Base-by-base conservation (phyloP, 37 sponge, comb jelly and placozoan genomes). In the Aplysina aerophoba region DNA sequence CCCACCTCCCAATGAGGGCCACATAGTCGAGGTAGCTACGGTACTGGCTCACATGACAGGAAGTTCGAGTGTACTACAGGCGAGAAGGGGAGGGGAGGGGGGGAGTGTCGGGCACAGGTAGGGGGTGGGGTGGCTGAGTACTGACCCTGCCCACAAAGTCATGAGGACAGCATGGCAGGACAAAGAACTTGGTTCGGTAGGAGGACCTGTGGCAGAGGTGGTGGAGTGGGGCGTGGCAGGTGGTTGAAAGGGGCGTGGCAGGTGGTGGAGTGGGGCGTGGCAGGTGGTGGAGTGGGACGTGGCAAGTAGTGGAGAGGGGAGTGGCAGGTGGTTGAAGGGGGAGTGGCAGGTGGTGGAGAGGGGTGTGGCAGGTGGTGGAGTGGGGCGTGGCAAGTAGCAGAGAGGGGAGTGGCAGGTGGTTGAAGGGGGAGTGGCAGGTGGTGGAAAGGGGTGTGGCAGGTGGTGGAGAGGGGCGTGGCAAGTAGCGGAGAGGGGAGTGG, bases 161-260 rank as follows among this genome's bases (percentile, higher is more conserved):
- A 77, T 90, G 91, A 0, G 95, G 54, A 72, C 99, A 99, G 84
- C 99, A 99, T 11, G 99, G 99, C 24, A 99, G 80, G 0, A 97
- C 89, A 84, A 94, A 99, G 86, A 84, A 97, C 40, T 87, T 83
- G 0, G 91, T 88, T 11, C 35, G 38, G 86, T 92, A 95, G 8
- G 93, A 93, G 6, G 98, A 93, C 73, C 97, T 94, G 66, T 6
- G 59, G 28, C n/a, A n/a, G n/a, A n/a, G n/a, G n/a, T n/a, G n/a
- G n/a, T n/a, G n/a, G n/a, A n/a, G n/a, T n/a, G n/a, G n/a, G n/a
- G n/a, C n/a, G n/a, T n/a, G n/a, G n/a, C n/a, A n/a, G n/a, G n/a
- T n/a, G n/a, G n/a, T n/a, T n/a, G n/a, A n/a, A n/a, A n/a, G n/a
- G n/a, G n/a, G n/a, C n/a, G n/a, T n/a, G n/a, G n/a, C n/a, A n/a